phyloP scores from a whole-genome alignment of 2,797 vertebrate species.

The Atherinosoma microstoma region DNA sequence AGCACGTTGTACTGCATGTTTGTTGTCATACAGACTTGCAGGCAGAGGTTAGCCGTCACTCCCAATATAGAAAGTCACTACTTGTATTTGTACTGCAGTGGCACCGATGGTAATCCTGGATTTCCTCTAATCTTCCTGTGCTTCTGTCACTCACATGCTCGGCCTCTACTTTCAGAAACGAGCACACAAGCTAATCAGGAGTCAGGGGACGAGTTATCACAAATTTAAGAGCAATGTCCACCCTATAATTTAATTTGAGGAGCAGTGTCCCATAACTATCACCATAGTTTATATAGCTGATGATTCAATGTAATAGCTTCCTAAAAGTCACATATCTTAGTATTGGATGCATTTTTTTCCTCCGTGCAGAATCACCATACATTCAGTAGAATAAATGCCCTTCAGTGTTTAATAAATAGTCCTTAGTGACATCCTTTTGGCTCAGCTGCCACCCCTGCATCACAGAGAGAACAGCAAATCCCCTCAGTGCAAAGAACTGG shows the following conservation, averaged over 20 bases:
- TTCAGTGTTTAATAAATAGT: constrained; percentile 20
- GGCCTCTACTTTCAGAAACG: constrained; percentile 4
- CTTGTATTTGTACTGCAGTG: constrained; percentile 34
- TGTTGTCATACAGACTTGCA: constrained; percentile 37
- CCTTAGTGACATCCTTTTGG: constrained; percentile 35
- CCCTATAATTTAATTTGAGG: not conserved
- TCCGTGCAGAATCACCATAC: not conserved
- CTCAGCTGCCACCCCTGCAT: constrained; percentile 37
- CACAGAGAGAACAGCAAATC: constrained; percentile 58
- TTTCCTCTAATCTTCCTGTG: constrained; percentile 69
- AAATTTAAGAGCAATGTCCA: not conserved
- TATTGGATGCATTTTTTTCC: not conserved
- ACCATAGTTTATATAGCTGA: too few species aligned
- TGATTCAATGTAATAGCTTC: too few species aligned
- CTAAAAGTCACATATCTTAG: not conserved
- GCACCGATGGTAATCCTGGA: constrained; percentile 70
- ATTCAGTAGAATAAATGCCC: not conserved
- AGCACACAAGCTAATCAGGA: not conserved
- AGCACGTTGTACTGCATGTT: not conserved
- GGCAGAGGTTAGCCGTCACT: constrained; percentile 22
- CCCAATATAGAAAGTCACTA: constrained; percentile 48
- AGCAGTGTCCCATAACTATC: not conserved
- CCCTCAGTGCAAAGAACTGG: constrained; percentile 47
- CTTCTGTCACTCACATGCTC: constrained; percentile 18
- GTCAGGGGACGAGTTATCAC: not conserved